Percentiles rank a stretch among this genome's conserved stretches.
Evolutionary conservation across 2,113 vertebrate species (phyloP).

Genomic region (Abramis brama): DNA sequence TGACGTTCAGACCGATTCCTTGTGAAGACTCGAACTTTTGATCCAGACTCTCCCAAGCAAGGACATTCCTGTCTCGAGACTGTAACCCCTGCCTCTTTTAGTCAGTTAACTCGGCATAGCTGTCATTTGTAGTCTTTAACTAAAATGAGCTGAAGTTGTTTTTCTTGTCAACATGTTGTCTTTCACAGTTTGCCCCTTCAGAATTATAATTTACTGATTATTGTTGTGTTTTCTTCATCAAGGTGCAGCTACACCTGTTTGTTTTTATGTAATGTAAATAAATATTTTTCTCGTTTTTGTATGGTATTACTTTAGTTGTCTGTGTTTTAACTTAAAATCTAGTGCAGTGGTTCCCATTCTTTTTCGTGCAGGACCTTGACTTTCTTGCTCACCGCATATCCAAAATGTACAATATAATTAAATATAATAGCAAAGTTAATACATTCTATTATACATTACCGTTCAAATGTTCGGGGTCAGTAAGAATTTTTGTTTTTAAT

Average conservation of each 20-base stretch:
- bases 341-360: neutral
- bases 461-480: neutral
- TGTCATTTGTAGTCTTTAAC: neutral
- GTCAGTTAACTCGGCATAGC: neutral
- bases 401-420: neutral
- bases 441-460: neutral
- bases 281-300: constrained; percentile 30
- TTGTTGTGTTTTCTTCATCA: neutral
- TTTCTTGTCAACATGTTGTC: neutral
- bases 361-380: neutral
- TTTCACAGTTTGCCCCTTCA: neutral
- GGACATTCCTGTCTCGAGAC: too few relatives aligned
- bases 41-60: constrained; percentile 29
- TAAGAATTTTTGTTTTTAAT: neutral
- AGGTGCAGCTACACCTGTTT: too few relatives aligned
- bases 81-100: neutral
- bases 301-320: neutral
- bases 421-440: neutral
- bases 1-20: constrained; percentile 79
- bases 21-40: constrained; percentile 78
- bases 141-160: neutral
- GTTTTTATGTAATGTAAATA: constrained; percentile 11
- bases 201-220: neutral
- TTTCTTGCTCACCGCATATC: neutral
- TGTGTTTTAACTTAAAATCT: neutral